Percentiles rank a stretch among this genome's conserved stretches.
phyloP scores from a whole-genome alignment of 2,888 invertebrate genomes.

The Drosophila recens region DNA sequence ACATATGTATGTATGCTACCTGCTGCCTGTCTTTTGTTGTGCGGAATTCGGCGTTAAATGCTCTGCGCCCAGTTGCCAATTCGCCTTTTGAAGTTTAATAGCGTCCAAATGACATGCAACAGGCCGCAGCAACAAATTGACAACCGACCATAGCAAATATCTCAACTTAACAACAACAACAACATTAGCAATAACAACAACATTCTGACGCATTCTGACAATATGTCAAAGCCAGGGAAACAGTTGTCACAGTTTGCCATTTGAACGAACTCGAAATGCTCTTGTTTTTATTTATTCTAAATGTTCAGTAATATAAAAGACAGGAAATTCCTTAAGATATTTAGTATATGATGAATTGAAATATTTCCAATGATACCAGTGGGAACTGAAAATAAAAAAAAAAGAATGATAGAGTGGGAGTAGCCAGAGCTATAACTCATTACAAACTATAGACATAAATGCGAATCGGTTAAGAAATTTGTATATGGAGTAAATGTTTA shows the following conservation, averaged over 20 bases:
- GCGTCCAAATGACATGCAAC: conserved; percentile 58
- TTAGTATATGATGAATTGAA: too few species aligned
- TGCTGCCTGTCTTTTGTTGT: conserved; percentile 63
- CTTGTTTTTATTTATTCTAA: background rate
- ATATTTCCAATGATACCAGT: too few species aligned
- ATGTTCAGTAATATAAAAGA: background rate
- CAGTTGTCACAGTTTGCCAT: background rate
- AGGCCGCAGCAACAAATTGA: conserved; percentile 37
- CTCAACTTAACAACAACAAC: conserved; percentile 11
- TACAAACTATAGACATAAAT: too few species aligned
- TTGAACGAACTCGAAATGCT: conserved; percentile 17
- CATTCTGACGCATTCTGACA: conserved; percentile 49
- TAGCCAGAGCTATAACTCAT: too few species aligned
- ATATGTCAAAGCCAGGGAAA: conserved; percentile 42
- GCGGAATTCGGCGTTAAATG: conserved; percentile 75
- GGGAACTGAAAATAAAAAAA: too few species aligned
- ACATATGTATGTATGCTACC: background rate
- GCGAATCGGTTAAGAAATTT: too few species aligned
- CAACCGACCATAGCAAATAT: conserved; percentile 23
- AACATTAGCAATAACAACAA: conserved; percentile 15
- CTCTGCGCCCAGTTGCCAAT: conserved; percentile 78
- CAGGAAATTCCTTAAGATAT: too few species aligned
- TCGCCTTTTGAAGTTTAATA: conserved; percentile 76
- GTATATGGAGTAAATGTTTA: too few species aligned
- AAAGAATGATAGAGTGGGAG: too few species aligned